Base-by-base conservation (phyloP, 2,797 vertebrate species). In the Hydrolagus colliei region DNA sequence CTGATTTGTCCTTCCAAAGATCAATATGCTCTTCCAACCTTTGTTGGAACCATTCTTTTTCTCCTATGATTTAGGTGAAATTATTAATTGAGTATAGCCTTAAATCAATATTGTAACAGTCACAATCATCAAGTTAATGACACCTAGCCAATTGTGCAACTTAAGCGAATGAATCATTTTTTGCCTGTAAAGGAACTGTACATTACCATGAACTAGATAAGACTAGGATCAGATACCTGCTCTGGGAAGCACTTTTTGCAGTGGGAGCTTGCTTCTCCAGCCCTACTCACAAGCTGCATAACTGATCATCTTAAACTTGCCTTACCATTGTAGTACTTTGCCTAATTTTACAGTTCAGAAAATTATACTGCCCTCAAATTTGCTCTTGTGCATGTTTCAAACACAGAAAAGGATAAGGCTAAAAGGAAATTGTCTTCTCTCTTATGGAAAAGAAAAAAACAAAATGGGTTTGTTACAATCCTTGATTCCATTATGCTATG, bases 41-140 rank as follows among this genome's bases (percentile, higher is more conserved):
- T 79, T 22, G 10, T n/a, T 63, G 59, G 14, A 65, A 63, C 22
- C 32, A 13, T 65, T 14, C 22, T 79, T 32, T 22, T 79, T 79
- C 27, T 79, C 77, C 61, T 80, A 13, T 80, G 62, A 80, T 16
- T 16, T 16, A 22, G 7, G 13, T 80, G 12, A 79, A 65, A 63
- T 80, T 67, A 67, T 80, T 32, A 27, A 67, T 80, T 65, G 62
- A 63, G 62, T 80, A 12, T 35, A 13, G 14, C 22, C 32, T 13
- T 32, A 80, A 80, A 80, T 67, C 22, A 67, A 16, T 8, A 67
- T 62, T 79, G 59, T 63, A 27, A 27, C n/a, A 63, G 59, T 63
- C 22, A 65, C 22, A 35, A 80, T 16, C 63, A 80, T 80, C 78
- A 80, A 80, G 13, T 27, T 67, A 80, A 80, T 67, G 78, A 67